Evolutionary conservation across 2,888 invertebrate genomes (phyloP), one percentile per base, ranked within the genome.

Genomic region (Acanthosepion pharaonis): DNA sequence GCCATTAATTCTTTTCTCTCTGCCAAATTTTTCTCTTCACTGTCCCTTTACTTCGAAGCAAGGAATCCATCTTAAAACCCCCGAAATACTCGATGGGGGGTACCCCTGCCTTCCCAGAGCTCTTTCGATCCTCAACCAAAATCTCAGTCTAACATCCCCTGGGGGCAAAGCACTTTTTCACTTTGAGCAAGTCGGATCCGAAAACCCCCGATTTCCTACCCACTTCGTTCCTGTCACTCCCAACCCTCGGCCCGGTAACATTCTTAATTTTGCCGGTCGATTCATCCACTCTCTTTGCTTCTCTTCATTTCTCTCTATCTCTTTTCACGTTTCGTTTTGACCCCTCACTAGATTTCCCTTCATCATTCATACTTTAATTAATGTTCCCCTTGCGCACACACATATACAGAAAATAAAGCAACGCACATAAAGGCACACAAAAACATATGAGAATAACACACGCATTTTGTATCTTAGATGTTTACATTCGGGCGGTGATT

Each of bases 101-200:
- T n/a, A 78, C 78, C 78, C 78, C 78, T 78, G 78, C 78, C 78
- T 23, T 78, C n/a, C 78, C 78, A n/a, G n/a, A 15, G 78, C n/a
- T 33, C 78, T 9, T n/a, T 78, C 78, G 33, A 78, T 78, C n/a
- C 78, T 78, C 78, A 78, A 78, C 78, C 78, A 78, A 78, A 78
- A 78, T 78, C 78, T 78, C n/a, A 78, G n/a, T n/a, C n/a, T 78
- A 78, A 78, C n/a, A 78, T n/a, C 78, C 78, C 78, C 78, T 78
- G 78, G 78, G 78, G 78, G 78, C 78, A 78, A 78, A 78, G 78
- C 78, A 78, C 78, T 78, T 78, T 78, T 78, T 78, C 78, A 78
- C 78, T 78, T 78, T 78, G 78, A 78, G 78, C 78, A n/a, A 78
- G 78, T 78, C 78, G 78, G 78, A 33, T 78, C 78, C 78, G 78